These are phyloP conservation scores for Heteractis magnifica DNA, from an alignment of 92 coral and sea anemone species.

Conservation along the genomic window DNA sequence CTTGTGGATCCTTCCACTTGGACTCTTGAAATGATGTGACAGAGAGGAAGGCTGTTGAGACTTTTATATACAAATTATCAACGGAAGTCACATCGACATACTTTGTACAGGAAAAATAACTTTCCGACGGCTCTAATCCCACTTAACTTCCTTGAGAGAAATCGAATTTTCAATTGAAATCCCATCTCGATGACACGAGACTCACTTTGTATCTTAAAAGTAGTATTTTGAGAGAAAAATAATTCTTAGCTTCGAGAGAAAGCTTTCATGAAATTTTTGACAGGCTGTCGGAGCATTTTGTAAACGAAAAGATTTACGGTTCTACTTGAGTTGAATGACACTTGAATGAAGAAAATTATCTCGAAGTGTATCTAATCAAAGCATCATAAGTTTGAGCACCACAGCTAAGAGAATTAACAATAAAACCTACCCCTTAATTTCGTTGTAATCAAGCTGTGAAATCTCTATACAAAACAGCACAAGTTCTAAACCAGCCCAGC, in stretches of 20 bases:
- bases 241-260: neutral
- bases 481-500: neutral
- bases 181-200: neutral
- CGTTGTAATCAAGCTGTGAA: neutral
- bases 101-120: neutral
- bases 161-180: neutral
- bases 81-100: slow-evolving; percentile 26
- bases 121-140: neutral
- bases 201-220: neutral
- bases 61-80: slow-evolving; percentile 18
- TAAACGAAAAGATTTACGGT: neutral
- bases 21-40: neutral
- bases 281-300: neutral
- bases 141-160: neutral
- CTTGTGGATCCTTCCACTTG: neutral
- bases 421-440: neutral
- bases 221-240: neutral
- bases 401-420: neutral
- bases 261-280: neutral
- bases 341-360: neutral
- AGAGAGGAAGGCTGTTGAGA: neutral
- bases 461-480: neutral
- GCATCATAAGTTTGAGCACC: neutral
- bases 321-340: neutral
- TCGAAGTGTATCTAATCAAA: neutral